Conservation (phyloP, 1,140 invertebrate species). For the Megalonaias nervosa region DNA sequence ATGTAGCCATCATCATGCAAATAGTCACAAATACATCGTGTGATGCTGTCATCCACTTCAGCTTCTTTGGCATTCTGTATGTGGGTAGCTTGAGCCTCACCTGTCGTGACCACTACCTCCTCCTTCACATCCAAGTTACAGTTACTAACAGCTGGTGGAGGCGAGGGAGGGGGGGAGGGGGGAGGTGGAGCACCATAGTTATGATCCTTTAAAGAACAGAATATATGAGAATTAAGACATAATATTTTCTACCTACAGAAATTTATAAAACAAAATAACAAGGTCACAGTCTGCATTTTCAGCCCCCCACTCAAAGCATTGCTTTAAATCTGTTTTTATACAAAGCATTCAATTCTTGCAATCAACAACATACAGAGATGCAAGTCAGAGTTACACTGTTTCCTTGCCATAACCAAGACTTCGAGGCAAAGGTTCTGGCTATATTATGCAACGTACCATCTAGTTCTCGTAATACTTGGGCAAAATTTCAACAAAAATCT, state of each 20-base stretch:
- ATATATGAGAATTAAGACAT: background rate
- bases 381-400: too few species aligned
- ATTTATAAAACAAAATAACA: background rate
- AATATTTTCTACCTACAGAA: background rate
- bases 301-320: background rate
- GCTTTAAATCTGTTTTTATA: slow-evolving; percentile 70
- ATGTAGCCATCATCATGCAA: slow-evolving; percentile 98
- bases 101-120: slow-evolving; percentile 44
- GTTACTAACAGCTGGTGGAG: slow-evolving; percentile 64
- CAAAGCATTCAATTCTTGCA: background rate
- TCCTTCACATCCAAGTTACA: slow-evolving; percentile 55
- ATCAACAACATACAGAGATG: too few species aligned
- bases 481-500: too few species aligned
- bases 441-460: too few species aligned
- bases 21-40: slow-evolving; percentile 94
- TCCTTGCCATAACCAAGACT: too few species aligned
- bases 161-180: slow-evolving; percentile 75
- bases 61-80: slow-evolving; percentile 58
- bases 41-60: slow-evolving; percentile 80
- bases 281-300: background rate
- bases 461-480: too few species aligned
- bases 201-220: slow-evolving; percentile 80
- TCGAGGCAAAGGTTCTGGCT: too few species aligned
- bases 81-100: slow-evolving; percentile 41
- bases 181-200: slow-evolving; percentile 85